Base-by-base conservation (phyloP, 2,797 vertebrate genomes). In the Clarias fuscus region DNA sequence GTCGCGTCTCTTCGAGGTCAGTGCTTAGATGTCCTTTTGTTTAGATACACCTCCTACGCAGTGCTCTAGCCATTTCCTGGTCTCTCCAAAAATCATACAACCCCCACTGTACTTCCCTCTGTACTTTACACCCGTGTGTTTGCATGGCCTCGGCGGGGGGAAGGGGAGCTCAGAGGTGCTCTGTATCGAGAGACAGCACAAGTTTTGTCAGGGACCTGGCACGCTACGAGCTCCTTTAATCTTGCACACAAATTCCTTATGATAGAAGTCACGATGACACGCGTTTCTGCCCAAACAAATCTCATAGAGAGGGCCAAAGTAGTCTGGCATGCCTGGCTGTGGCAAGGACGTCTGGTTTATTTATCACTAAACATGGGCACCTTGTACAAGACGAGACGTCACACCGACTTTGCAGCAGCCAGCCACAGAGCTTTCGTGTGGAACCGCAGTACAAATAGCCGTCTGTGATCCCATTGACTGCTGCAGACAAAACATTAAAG, bases 251-350 rank as follows among this genome's bases (percentile, higher is more conserved):
- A 8, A 85, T 59, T 85, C 65, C 73, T 80, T 83, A 24, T 67
- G 14, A 59, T 68, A n/a, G 59, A 79, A 82, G 83, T 70, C 65
- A 75, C 15, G 24, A 82, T 85, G 82, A 82, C 81, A 40, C 58
- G 40, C 48, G 80, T 86, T 85, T 80, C 5, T 37, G 27, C 22
- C 76, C 76, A 75, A 75, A 81, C 40, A 40, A 70, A 64, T 68
- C 64, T 48, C 56, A 77, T 24, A 58, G 67, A 40, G 37, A 22
- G 40, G 65, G 79, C 59, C 27, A 14, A n/a, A 33, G 80, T 77
- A 72, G 7, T 33, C 27, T 1, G 5, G n/a, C 33, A 30, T 33
- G 13, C n/a, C 80, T 82, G 33, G n/a, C 27, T 15, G 37, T 13
- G 56, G 65, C 18, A 68, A 82, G 64, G 43, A 11, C 5, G 10